Evolutionary conservation across 2,888 invertebrate genomes (phyloP), one percentile per base, ranked within the genome.

Genomic region (Daptonema setosum): DNA sequence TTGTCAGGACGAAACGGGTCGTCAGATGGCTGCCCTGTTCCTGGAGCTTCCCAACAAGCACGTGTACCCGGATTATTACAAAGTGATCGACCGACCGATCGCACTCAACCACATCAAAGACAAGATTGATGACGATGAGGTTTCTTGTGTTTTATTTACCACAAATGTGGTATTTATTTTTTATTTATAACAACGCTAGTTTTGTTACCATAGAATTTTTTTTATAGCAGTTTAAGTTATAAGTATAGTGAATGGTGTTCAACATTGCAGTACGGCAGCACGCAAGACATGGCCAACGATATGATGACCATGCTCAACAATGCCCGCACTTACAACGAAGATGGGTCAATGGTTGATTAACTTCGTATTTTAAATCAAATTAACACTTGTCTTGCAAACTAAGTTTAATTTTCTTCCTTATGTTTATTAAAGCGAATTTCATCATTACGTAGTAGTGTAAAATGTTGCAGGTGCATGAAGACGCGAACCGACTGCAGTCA

Each of bases 1-100:
- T 52, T 24, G 8, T 28, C 41, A 79, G 80, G 80, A 79, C 64
- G 79, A 79, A 48, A 83, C 82, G 64, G 86, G 85, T 0, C 78
- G 93, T 20, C 81, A 84, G 64, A 84, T 88, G 0, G 85, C 90
- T 77, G 75, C 86, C 57, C 80, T 87, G 64, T 97, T 97, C 70
- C 85, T 93, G 85, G 87, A 88, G 71, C 86, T 91, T 67, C 95
- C 97, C 0, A 87, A 87, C 29, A 84, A 85, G 71, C 87, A 90
- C 69, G 75, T 82, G 60, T 91, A 91, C 75, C 87, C 93, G 0
- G 93, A 95, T 73, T 97, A 97, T 72, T 97, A 91, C 74, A 83
- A 85, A 64, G 85, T 87, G 69, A 95, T 97, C 55, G 85, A 87
- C 68, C 85, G 86, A 68, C 95, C 95, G 0, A 82, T 97, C 62